Percentiles rank a stretch among this genome's conserved stretches.
Evolutionary conservation across 2,888 invertebrate species (phyloP).

Genomic region (Heliconius hortense): DNA sequence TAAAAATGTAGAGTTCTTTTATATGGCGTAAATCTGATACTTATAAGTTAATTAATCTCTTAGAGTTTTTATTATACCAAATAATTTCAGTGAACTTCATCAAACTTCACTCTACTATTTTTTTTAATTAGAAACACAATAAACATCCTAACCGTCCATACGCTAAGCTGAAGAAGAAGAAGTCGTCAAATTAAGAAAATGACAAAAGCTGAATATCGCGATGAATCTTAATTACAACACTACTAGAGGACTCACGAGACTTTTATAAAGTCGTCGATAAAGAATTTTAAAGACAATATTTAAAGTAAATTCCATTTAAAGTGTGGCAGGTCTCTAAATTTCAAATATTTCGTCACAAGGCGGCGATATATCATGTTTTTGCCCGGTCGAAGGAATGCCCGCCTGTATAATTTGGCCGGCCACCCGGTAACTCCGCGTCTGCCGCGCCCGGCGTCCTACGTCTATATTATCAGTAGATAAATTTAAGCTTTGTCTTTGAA

Average conservation of each 20-base stretch:
- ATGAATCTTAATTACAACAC: slow-evolving; percentile 11
- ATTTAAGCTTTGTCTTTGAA: slow-evolving; percentile 82
- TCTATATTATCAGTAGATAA: slow-evolving; percentile 83
- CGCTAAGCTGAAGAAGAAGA: no score
- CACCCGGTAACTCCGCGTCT: slow-evolving; percentile 72
- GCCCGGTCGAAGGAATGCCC: slow-evolving; percentile 73
- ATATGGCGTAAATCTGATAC: not conserved
- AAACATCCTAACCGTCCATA: no score
- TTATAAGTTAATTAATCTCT: not conserved
- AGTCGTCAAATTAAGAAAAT: not conserved
- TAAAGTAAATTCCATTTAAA: slow-evolving; percentile 71
- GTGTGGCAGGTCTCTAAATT: slow-evolving; percentile 74
- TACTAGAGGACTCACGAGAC: slow-evolving; percentile 43
- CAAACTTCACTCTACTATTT: not conserved
- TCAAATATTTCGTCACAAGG: slow-evolving; percentile 79
- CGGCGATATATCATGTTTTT: slow-evolving; percentile 80
- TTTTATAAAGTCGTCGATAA: slow-evolving; percentile 63
- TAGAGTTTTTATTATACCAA: not conserved
- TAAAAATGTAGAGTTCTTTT: not conserved
- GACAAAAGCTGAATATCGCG: not conserved
- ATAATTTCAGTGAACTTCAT: not conserved
- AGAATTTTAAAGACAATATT: slow-evolving; percentile 68
- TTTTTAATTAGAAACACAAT: no score
- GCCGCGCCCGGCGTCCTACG: slow-evolving; percentile 76
- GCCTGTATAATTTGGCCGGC: slow-evolving; percentile 79